Evolutionary conservation across 2,797 vertebrate species (phyloP).

Genomic region (Acrocephalus scirpaceus): DNA sequence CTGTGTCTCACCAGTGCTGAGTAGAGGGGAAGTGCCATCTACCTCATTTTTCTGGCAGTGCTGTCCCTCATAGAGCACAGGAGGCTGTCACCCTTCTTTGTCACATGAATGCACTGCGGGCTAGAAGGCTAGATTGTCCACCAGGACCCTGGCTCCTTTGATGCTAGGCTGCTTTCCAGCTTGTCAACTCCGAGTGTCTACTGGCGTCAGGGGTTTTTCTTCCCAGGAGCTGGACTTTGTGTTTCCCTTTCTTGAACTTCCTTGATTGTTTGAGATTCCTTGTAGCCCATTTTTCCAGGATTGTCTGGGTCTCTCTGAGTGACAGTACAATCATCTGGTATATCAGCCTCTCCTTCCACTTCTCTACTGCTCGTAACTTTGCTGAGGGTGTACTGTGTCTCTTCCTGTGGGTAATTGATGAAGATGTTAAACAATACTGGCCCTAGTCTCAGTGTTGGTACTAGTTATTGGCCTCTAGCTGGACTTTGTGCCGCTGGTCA

Average conservation of each 20-base stretch:
- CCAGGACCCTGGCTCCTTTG: background rate
- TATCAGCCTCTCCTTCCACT: background rate
- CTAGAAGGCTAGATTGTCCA: background rate
- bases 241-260: background rate
- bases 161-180: background rate
- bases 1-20: background rate
- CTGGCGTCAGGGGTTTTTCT: background rate
- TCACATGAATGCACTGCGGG: background rate
- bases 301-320: background rate
- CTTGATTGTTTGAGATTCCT: background rate
- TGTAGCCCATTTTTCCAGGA: background rate
- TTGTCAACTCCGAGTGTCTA: fast-evolving
- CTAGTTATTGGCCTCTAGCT: background rate
- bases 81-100: background rate
- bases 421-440: background rate
- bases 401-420: background rate
- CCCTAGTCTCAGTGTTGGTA: background rate
- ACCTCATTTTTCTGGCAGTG: background rate
- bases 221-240: background rate
- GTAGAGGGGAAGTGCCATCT: background rate
- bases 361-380: background rate
- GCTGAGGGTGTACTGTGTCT: background rate
- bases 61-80: background rate
- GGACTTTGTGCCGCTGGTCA: background rate
- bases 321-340: background rate